phyloP scores from a whole-genome alignment of 1,140 invertebrate genomes.

The Schlechtendalia chinensis region DNA sequence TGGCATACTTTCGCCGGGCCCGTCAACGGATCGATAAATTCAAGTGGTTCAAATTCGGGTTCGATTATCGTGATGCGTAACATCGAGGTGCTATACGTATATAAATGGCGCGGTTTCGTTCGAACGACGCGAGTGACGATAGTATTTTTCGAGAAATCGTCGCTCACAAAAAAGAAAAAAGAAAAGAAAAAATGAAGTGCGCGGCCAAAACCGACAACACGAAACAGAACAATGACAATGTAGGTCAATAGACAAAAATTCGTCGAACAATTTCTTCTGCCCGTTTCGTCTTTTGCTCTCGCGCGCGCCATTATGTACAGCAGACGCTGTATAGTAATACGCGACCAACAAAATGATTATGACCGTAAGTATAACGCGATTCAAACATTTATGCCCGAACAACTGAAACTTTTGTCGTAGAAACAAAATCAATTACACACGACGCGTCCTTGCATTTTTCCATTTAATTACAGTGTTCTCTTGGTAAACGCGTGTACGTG shows the following conservation, averaged over 20 bases:
- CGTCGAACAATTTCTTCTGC: not conserved
- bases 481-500: not conserved
- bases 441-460: slow-evolving; percentile 23
- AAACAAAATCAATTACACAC: slow-evolving; percentile 1
- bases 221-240: slow-evolving; percentile 14
- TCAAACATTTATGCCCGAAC: too few species aligned
- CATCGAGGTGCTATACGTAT: too few species aligned
- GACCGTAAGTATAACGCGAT: too few species aligned
- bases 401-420: not conserved
- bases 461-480: slow-evolving; percentile 31
- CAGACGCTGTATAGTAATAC: not conserved
- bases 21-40: too few species aligned
- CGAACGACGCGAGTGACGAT: not conserved
- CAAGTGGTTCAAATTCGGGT: too few species aligned
- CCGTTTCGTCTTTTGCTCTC: not conserved
- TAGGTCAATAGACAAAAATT: slow-evolving; percentile 11
- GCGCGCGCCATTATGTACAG: not conserved
- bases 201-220: too few species aligned
- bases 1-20: too few species aligned
- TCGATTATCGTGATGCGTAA: not conserved
- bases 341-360: not conserved
- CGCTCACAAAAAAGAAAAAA: not conserved
- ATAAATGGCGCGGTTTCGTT: too few species aligned
- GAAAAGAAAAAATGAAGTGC: too few species aligned
- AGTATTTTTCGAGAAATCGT: slow-evolving; percentile 12